phyloP scores from a whole-genome alignment of 2,113 vertebrate species.

The Spea multiplicata region DNA sequence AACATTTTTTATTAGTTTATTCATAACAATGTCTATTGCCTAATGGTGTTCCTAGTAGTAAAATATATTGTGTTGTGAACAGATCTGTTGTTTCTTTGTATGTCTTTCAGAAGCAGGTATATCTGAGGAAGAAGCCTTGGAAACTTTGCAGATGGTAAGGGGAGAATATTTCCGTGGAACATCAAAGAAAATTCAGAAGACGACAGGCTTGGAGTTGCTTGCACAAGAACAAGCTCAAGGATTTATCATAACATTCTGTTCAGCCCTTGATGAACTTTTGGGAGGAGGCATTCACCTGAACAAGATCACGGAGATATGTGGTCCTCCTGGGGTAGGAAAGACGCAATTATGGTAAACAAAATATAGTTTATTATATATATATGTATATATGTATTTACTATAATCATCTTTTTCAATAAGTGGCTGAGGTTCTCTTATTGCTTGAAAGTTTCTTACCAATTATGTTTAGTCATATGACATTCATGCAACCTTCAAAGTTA shows the following conservation, averaged over 20 bases:
- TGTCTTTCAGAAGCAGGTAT: constrained; percentile 73
- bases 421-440: no score
- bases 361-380: background rate
- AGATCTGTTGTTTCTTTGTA: background rate
- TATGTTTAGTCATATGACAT: no score
- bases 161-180: constrained; percentile 53
- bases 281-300: constrained; percentile 84
- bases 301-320: constrained; percentile 88
- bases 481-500: no score
- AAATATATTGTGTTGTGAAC: background rate
- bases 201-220: constrained; percentile 85
- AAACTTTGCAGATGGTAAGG: constrained; percentile 72
- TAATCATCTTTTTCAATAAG: no score
- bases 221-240: constrained; percentile 76
- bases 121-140: constrained; percentile 79
- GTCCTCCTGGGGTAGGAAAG: constrained; percentile 87
- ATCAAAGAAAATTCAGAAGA: constrained; percentile 49
- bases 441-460: no score
- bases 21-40: background rate
- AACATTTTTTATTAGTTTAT: no score
- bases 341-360: constrained; percentile 87
- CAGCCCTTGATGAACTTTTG: constrained; percentile 77
- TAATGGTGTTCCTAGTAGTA: background rate
- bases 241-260: constrained; percentile 87
- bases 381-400: background rate